Conservation (phyloP, 2,797 vertebrate genomes). For the Diglossa cyanea region DNA sequence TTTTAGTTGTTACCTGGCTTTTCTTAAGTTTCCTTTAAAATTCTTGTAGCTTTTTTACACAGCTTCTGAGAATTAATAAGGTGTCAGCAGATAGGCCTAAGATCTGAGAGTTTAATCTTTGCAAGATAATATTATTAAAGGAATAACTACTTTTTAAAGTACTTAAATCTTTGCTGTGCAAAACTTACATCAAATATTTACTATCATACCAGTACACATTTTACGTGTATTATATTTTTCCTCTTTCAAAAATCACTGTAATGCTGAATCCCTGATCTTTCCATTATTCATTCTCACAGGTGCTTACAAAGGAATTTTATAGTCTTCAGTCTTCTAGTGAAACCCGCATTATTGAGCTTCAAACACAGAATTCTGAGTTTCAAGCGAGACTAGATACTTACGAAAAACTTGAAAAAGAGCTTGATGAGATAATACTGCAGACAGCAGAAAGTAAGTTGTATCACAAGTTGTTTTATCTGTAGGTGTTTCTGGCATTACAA, state of each 20-base stretch:
- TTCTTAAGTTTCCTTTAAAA: not conserved
- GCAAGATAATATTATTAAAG: not conserved
- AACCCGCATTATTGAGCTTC: constrained; percentile 86
- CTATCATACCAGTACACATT: not conserved
- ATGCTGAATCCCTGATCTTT: not conserved
- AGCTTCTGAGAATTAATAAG: not conserved
- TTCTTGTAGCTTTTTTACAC: not conserved
- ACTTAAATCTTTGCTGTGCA: not conserved
- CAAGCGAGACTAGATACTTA: constrained; percentile 88
- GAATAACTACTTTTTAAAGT: not conserved
- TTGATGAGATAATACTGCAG: constrained; percentile 96
- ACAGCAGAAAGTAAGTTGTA: constrained; percentile 90
- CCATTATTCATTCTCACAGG: constrained; percentile 73
- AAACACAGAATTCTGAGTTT: constrained; percentile 87
- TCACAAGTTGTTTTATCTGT: not conserved
- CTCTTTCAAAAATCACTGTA: not conserved
- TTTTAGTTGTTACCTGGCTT: not conserved
- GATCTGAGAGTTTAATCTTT: not conserved
- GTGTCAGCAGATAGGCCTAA: not conserved
- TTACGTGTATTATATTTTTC: not conserved
- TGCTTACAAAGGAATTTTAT: constrained; percentile 97
- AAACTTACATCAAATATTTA: not conserved
- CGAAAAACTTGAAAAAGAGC: constrained; percentile 90
- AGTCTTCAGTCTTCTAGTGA: constrained; percentile 91
- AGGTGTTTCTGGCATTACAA: not conserved